Conservation (phyloP, 2,797 vertebrate species). For the Odontamblyopus lacepedii region DNA sequence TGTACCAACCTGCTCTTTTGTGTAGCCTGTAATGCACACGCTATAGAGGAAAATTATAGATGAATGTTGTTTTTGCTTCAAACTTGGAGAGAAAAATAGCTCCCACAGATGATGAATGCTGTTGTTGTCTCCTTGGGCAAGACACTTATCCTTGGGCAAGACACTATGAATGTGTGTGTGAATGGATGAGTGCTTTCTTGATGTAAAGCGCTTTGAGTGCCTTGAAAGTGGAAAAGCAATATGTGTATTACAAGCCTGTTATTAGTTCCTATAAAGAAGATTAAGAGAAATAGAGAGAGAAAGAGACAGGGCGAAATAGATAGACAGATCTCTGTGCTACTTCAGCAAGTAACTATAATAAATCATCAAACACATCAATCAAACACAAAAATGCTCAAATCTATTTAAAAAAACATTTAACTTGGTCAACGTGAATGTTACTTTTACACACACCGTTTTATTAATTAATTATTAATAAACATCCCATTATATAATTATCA, state of each 20-base stretch:
- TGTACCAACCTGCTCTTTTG: background rate
- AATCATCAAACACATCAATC: no score
- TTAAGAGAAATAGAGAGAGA: no score
- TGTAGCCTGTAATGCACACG: background rate
- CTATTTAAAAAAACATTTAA: background rate
- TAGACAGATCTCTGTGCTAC: no score
- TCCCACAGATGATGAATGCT: background rate
- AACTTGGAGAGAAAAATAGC: background rate
- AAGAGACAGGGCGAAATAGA: no score
- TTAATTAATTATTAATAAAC: background rate
- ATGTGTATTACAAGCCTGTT: no score
- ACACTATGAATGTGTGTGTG: no score
- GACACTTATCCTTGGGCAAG: no score
- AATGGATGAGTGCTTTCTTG: no score
- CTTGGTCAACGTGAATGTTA: background rate
- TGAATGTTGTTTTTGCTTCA: background rate
- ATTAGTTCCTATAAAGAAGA: no score
- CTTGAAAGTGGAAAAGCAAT: no score
- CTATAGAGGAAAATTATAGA: background rate
- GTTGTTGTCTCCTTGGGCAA: background rate
- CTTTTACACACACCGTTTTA: constrained; percentile 3
- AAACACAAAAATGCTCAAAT: background rate
- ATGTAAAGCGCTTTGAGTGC: no score
- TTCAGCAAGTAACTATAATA: no score
- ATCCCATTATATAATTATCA: background rate